A percentile compares a stretch with the other conserved stretches of the same genome.
phyloP scores from a whole-genome alignment of 2,888 invertebrate genomes.

The Perizoma affinitatum region DNA sequence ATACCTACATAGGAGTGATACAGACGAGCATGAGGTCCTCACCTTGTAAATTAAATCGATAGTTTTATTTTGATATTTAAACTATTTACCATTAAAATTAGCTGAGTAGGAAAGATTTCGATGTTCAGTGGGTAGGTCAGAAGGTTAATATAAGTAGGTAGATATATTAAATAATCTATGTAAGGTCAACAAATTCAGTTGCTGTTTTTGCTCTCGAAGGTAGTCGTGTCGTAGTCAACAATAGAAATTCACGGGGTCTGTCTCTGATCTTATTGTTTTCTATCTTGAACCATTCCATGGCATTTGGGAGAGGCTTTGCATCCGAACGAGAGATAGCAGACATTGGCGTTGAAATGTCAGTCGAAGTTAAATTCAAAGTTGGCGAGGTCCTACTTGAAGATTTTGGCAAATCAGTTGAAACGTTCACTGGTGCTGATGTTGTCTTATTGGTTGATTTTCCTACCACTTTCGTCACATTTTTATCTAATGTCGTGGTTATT shows the following conservation, averaged over 20 bases:
- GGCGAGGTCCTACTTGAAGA: conserved; percentile 1
- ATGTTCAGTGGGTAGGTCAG: too few relatives aligned
- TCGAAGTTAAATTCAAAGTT: neutral
- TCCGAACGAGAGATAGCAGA: conserved; percentile 9
- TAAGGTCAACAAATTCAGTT: conserved; percentile 54
- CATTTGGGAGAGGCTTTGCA: conserved; percentile 39
- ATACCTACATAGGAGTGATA: too few relatives aligned
- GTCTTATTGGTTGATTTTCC: too few relatives aligned
- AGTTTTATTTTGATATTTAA: too few relatives aligned
- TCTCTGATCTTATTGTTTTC: conserved; percentile 44
- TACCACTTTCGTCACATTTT: too few relatives aligned
- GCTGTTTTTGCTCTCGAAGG: conserved; percentile 3
- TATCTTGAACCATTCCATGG: conserved; percentile 62
- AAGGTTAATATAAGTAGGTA: too few relatives aligned
- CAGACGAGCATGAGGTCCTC: too few relatives aligned
- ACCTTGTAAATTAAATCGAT: too few relatives aligned
- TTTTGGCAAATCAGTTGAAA: neutral
- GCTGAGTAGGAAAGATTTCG: too few relatives aligned
- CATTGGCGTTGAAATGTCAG: conserved; percentile 7
- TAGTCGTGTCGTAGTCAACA: conserved; percentile 41
- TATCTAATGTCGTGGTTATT: neutral
- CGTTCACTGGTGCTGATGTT: too few relatives aligned
- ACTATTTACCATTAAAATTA: too few relatives aligned
- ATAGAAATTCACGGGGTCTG: conserved; percentile 37
- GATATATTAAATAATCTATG: conserved; percentile 32